phyloP scores from a whole-genome alignment of 2,797 vertebrate species.

The Enteromius thamalakanensis region DNA sequence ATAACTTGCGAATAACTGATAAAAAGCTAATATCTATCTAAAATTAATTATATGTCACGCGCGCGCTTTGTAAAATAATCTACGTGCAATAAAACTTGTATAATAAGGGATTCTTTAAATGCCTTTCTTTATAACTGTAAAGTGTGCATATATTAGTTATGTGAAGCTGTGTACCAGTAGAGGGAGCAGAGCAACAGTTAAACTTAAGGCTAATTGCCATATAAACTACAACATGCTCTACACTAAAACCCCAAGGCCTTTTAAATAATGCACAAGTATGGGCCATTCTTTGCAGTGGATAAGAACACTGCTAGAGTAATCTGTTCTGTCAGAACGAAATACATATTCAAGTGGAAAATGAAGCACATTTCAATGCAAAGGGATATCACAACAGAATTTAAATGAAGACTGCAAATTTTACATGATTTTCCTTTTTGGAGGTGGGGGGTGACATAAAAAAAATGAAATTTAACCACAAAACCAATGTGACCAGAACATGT shows the following conservation, averaged over 20 bases:
- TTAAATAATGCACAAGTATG: constrained; percentile 50
- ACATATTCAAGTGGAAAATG: neutral
- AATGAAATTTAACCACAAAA: neutral
- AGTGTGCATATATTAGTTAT: neutral
- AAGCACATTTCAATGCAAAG: neutral
- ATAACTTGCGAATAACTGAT: neutral
- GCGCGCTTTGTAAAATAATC: too few relatives aligned
- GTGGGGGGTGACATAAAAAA: neutral
- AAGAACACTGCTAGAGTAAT: constrained; percentile 34
- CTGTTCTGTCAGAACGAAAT: constrained; percentile 8
- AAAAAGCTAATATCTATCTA: neutral
- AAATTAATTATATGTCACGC: too few relatives aligned
- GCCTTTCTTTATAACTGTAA: neutral
- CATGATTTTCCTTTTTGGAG: neutral
- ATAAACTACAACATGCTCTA: constrained; percentile 47
- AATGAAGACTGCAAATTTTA: too few relatives aligned
- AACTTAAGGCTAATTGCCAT: constrained; percentile 41
- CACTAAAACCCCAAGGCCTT: constrained; percentile 40
- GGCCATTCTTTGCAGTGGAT: constrained; percentile 28
- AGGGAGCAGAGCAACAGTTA: constrained; percentile 54
- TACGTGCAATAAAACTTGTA: too few relatives aligned
- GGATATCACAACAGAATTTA: neutral
- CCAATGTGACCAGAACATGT: neutral
- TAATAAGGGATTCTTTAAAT: neutral
- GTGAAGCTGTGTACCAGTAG: constrained; percentile 50